Conservation (phyloP, 2,888 invertebrate genomes). For the Ramazzottius varieornatus region DNA sequence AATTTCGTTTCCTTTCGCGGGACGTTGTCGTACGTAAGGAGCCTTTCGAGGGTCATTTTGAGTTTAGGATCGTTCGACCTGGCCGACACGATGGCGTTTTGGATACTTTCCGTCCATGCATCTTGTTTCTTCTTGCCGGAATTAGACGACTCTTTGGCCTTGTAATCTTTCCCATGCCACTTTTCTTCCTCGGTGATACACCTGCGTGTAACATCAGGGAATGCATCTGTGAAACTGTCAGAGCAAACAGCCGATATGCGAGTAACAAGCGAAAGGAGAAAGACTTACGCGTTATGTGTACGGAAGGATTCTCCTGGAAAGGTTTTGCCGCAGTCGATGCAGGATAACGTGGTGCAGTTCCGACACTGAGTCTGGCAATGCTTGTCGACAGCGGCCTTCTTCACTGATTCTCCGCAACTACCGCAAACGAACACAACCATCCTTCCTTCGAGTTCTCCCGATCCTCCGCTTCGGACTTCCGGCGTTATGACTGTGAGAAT, state of each 20-base stretch:
- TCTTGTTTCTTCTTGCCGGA: background rate
- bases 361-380: slow-evolving; percentile 44
- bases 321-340: slow-evolving; percentile 76
- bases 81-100: background rate
- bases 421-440: slow-evolving; percentile 90
- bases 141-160: background rate
- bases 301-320: slow-evolving; percentile 25
- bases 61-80: background rate
- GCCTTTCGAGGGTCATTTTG: background rate
- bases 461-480: no score
- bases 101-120: background rate
- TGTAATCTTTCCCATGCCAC: background rate
- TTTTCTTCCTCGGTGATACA: slow-evolving; percentile 3
- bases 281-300: background rate
- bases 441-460: no score
- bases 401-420: slow-evolving; percentile 62
- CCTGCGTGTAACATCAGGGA: no score
- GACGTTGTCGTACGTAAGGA: background rate
- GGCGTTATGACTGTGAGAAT: no score
- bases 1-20: background rate
- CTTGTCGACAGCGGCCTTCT: slow-evolving; percentile 69
- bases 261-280: no score
- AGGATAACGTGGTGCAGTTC: slow-evolving; percentile 42
- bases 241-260: no score
- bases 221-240: no score